phyloP scores from a whole-genome alignment of 2,113 vertebrate genomes.

The Podiceps cristatus region DNA sequence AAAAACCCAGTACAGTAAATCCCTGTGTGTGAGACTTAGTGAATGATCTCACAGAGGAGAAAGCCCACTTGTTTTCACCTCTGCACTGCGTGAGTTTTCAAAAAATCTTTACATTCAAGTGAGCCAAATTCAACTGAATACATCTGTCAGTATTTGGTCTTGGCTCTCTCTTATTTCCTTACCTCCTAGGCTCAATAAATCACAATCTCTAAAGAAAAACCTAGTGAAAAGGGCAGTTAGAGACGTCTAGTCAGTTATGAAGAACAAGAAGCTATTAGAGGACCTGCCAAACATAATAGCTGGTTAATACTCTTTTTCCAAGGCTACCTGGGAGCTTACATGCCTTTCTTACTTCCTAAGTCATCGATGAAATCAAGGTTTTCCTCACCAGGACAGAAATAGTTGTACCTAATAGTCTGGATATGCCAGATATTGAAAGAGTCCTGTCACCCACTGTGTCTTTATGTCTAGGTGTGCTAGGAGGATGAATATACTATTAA shows the following conservation, averaged over 20 bases:
- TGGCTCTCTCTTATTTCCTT: not conserved
- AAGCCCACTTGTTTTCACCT: not conserved
- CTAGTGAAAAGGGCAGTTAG: not conserved
- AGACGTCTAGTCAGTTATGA: not conserved
- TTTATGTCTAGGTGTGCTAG: not conserved
- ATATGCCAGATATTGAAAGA: not conserved
- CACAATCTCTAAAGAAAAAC: not conserved
- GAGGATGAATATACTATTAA: slow-evolving; percentile 17
- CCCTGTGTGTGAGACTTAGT: not conserved
- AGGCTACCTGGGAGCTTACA: not conserved
- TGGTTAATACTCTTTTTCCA: not conserved
- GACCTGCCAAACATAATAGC: not conserved
- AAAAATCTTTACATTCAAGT: not conserved
- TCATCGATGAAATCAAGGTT: not conserved
- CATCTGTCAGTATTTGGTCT: not conserved
- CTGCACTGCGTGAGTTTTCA: not conserved
- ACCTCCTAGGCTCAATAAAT: not conserved
- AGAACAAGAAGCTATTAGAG: not conserved
- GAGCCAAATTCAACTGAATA: not conserved
- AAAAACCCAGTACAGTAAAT: not conserved
- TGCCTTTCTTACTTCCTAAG: not conserved
- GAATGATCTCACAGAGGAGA: not conserved
- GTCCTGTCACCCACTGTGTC: not conserved
- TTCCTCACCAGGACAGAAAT: not conserved
- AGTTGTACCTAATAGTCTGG: not conserved